phyloP scores from a whole-genome alignment of 2,797 vertebrate genomes.

The Rhinophrynus dorsalis region DNA sequence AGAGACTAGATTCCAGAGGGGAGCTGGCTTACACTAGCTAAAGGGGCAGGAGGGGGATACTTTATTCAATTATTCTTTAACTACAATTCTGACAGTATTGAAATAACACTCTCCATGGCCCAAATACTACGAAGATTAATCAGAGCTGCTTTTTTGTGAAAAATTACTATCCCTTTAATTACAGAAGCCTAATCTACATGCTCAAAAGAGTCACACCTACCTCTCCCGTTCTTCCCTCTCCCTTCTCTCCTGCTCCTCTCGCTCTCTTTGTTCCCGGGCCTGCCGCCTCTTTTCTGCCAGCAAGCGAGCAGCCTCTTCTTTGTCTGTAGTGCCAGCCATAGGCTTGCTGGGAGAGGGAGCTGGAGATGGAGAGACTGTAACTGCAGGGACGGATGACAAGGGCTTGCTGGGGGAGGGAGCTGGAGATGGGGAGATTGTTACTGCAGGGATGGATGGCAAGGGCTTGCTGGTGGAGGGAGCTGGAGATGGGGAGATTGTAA shows the following conservation, averaged over 20 bases:
- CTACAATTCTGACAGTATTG: too few species aligned
- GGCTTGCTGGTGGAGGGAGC: constrained; percentile 30
- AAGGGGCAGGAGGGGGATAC: too few species aligned
- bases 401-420: constrained; percentile 42
- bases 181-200: not conserved
- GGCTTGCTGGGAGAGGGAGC: constrained; percentile 76
- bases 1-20: too few species aligned
- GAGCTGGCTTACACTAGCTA: too few species aligned
- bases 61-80: too few species aligned
- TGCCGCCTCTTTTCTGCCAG: constrained; percentile 87
- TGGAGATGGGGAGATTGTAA: constrained; percentile 47
- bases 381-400: constrained; percentile 40
- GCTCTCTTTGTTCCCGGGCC: constrained; percentile 89
- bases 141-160: too few species aligned
- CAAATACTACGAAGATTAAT: too few species aligned
- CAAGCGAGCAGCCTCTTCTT: constrained; percentile 86
- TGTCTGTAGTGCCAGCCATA: constrained; percentile 86
- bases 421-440: not conserved
- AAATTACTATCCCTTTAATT: too few species aligned
- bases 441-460: constrained; percentile 22
- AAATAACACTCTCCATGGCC: too few species aligned
- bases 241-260: constrained; percentile 83
- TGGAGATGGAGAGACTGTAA: constrained; percentile 28
- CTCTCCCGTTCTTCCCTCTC: constrained; percentile 85
- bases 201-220: constrained; percentile 62